Base-by-base conservation (phyloP, 2,797 vertebrate genomes). In the Syngnathus acus region DNA sequence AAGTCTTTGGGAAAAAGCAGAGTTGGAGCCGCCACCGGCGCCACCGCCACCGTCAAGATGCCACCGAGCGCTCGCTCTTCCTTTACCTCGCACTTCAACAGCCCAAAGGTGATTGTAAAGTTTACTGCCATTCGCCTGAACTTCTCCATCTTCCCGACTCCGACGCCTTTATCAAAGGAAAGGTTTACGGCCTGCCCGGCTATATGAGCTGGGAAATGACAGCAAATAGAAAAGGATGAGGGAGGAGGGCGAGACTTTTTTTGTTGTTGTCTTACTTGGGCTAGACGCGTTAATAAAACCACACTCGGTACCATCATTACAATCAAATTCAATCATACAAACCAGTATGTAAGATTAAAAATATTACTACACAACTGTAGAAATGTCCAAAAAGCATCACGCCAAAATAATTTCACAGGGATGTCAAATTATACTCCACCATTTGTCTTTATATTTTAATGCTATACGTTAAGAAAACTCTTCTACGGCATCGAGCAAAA, bases 61-160 rank as follows among this genome's bases (percentile, higher is more conserved):
- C 70, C 70, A 71, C 62, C 77, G 80, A 85, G 82, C 72, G 63
- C 68, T 82, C 75, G 63, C 68, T 82, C 75, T 73, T 78, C 74
- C 51, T 81, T 73, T 74, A 64, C 78, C 77, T 74, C 64, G 69
- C 78, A 82, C 78, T 75, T 76, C 74, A 69, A 65, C 70, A 82
- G 79, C 83, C 80, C 68, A 83, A 83, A 85, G 85, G 84, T 87
- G 82, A 82, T 70, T 70, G 74, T 82, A 86, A 89, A 89, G 86
- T 88, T 87, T 87, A 82, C 81, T 77, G 82, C 79, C 67, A 82
- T 54, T 74, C 76, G 19, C 69, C 68, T 78, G 67, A 82, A 87
- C 85, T 87, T 85, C 79, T 81, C 76, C 71, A 74, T 84, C 79
- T 83, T 80, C 72, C 65, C 59, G 72, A 77, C 67, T 77, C 63